Conservation (phyloP, 2,888 invertebrate genomes). For the Dromius quadrimaculatus region DNA sequence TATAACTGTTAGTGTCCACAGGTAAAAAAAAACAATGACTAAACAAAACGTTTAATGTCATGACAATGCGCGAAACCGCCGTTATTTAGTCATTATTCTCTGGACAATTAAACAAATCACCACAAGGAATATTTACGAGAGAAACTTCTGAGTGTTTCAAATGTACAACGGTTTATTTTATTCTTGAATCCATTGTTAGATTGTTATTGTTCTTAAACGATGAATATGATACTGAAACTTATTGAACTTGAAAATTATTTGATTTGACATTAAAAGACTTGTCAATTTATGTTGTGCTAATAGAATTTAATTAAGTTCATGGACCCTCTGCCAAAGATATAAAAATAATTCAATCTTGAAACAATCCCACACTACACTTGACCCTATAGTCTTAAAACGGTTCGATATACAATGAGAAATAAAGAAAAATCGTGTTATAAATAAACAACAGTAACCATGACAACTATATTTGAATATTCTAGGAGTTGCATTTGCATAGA, state of each 20-base stretch:
- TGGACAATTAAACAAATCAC: conserved; percentile 17
- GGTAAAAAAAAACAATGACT: conserved; percentile 2
- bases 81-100: conserved; percentile 12
- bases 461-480: conserved; percentile 29
- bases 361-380: conserved; percentile 37
- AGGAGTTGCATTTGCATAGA: conserved; percentile 34
- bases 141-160: neutral
- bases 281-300: neutral
- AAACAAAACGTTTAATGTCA: too few relatives aligned
- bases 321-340: conserved; percentile 26
- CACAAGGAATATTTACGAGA: conserved; percentile 6
- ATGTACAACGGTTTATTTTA: conserved; percentile 10
- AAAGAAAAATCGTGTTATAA: conserved; percentile 35
- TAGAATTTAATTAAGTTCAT: conserved; percentile 37
- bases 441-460: conserved; percentile 44
- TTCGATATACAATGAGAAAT: conserved; percentile 9
- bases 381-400: conserved; percentile 33
- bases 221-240: neutral
- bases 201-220: conserved; percentile 2
- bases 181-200: neutral
- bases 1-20: neutral
- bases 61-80: conserved; percentile 12
- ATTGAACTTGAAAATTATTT: neutral
- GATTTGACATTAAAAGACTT: neutral
- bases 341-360: conserved; percentile 32